Conservation (phyloP, 2,113 vertebrate genomes). For the Megaceryle torquata region DNA sequence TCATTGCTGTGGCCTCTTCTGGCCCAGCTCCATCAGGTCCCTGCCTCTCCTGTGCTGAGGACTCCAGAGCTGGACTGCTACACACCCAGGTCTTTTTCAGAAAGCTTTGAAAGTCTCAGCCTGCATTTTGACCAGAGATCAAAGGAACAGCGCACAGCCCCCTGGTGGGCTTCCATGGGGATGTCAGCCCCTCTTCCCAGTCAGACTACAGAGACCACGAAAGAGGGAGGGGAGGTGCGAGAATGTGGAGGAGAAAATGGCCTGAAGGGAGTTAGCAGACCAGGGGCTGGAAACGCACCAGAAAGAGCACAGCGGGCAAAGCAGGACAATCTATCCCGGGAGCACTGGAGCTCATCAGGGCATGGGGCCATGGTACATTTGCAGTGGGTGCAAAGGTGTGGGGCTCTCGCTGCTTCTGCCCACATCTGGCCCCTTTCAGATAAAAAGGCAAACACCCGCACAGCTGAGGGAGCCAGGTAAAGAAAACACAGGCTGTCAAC, state of each 20-base stretch:
- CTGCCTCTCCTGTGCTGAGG: neutral
- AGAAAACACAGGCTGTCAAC: neutral
- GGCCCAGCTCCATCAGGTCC: neutral
- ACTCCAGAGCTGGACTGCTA: neutral
- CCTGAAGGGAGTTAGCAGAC: neutral
- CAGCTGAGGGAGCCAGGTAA: neutral
- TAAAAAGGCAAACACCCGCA: neutral
- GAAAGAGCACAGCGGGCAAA: neutral
- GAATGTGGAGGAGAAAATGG: neutral
- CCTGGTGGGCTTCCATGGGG: neutral
- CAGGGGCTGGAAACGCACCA: neutral
- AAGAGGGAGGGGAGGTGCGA: neutral
- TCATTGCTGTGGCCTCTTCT: neutral
- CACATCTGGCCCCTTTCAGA: neutral
- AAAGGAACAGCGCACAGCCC: neutral
- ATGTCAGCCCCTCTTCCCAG: neutral
- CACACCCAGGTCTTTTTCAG: neutral
- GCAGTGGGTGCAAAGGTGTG: neutral
- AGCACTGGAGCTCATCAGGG: neutral
- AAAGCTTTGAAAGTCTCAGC: neutral
- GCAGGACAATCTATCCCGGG: neutral
- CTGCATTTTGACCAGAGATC: neutral
- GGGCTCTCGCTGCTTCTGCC: neutral
- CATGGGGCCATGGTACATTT: fast-evolving
- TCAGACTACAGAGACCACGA: neutral